phyloP scores from a whole-genome alignment of 2,888 invertebrate genomes.

The Torymus aiolomorphi region DNA sequence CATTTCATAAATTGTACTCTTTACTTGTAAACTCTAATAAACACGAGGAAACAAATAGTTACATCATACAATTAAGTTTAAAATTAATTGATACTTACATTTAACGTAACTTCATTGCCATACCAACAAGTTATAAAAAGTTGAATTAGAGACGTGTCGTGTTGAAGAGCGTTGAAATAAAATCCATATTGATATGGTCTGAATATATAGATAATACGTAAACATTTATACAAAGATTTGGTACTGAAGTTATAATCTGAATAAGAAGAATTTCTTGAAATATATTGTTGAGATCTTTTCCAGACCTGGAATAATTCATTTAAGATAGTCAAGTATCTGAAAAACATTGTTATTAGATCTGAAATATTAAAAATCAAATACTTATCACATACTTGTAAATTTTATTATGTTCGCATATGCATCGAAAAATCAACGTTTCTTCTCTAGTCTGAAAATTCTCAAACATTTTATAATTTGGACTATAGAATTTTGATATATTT shows the following conservation, averaged over 20 bases:
- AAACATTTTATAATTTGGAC: too few relatives aligned
- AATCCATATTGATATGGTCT: conserved; percentile 10
- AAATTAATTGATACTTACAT: neutral
- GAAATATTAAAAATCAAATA: too few relatives aligned
- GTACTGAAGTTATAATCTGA: conserved; percentile 33
- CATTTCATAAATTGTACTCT: conserved; percentile 17
- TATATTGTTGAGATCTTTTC: conserved; percentile 25
- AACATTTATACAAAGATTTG: conserved; percentile 45
- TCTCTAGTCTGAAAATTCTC: neutral
- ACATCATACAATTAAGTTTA: too few relatives aligned
- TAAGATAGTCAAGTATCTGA: too few relatives aligned
- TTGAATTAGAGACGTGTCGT: conserved; percentile 15
- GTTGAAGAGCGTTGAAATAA: conserved; percentile 13
- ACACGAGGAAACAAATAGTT: too few relatives aligned
- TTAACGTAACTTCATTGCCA: conserved; percentile 46
- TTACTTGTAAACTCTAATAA: conserved; percentile 11
- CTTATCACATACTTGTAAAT: conserved; percentile 31
- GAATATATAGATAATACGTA: conserved; percentile 16
- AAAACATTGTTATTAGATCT: too few relatives aligned
- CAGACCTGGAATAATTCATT: conserved; percentile 4
- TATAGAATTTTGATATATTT: neutral
- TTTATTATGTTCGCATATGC: conserved; percentile 31
- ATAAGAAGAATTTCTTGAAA: conserved; percentile 42
- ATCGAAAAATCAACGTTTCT: conserved; percentile 3
- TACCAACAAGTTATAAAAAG: conserved; percentile 51